Base-by-base conservation (phyloP, 2,113 vertebrate species). In the Eulemur macaco region DNA sequence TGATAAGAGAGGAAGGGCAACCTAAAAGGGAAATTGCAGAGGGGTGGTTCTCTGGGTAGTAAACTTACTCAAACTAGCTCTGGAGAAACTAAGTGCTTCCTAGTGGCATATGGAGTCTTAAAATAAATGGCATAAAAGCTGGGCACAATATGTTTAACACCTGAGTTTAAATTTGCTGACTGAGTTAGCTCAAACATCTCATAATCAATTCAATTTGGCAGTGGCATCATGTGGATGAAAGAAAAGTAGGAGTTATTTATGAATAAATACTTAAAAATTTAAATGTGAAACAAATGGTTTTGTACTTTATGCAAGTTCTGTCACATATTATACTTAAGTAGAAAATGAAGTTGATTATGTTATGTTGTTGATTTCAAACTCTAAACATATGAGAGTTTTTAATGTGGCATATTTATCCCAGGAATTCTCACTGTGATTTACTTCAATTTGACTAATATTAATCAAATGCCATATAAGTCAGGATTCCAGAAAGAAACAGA, bases 371-470 rank as follows among this genome's bases (percentile, higher is more conserved):
- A 80, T 83, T 83, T 91, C 8, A 77, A 83, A 94, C 69, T 77
- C 6, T 52, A 77, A 94, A 52, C 23, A 52, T 1, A 39, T 47
- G 37, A 81, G 18, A 86, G 2, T 52, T 86, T 89, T 89, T 78
- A 80, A 37, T 85, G 10, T 18, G 8, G 8, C 2, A 12, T 86
- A 8, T 64, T 92, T 83, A 88, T 89, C 88, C 4, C 20, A 71
- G n/a, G 10, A 6, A 78, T 52, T 60, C 31, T 8, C 1, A 93
- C 5, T 45, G 11, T 45, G 9, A 66, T 82, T 37, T 90, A 81
- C 27, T 94, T 96, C 20, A 50, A 91, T n/a, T 86, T 86, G 18
- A 71, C 4, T 78, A 85, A 73, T 66, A 89, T 66, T 95, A 80
- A 60, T 82, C 58, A 18, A 93, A 42, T 82, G 5, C 6, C 58